Evolutionary conservation across 2,888 invertebrate species (phyloP), one percentile per base, ranked within the genome.

Genomic region (Cataglyphis altisquamis): DNA sequence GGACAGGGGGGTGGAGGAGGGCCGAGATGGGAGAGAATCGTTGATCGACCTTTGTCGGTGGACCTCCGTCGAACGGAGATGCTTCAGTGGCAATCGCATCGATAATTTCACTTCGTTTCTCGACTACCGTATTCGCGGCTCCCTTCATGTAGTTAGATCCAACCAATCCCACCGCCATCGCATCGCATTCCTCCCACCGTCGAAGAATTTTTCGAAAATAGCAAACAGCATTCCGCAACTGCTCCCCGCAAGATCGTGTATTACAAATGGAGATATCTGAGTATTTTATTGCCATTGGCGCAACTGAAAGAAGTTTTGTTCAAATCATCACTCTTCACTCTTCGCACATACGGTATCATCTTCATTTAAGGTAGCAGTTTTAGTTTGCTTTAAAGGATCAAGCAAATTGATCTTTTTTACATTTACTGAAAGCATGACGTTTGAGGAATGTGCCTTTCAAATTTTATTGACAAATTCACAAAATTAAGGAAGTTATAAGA

Each of bases 71-170:
- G 88, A 63, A 68, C 82, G 62, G 67, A 83, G 85, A 86, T 90
- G 89, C 91, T 93, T 91, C 93, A 91, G 93, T 94, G 92, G 94
- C 93, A 91, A 93, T 93, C 92, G 91, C 91, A 92, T 92, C 93
- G 92, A 93, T 94, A 92, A 94, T 94, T 91, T 90, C 87, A 85
- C 90, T 89, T 90, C 89, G 90, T 87, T 89, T 87, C 89, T 86
- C 88, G 89, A 89, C 90, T 89, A 89, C 89, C 87, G 89, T 88
- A 63, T 81, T 45, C 74, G 29, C 72, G 70, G 70, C 67, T 75
- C 74, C 83, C 83, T 78, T 52, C 48, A n/a, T 52, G 15, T 81
- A 78, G 32, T 32, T 32, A 80, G 86, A 86, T 86, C 68, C 57
- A 81, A 80, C 78, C 89, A 85, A 89, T 90, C 87, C 84, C 77